phyloP scores from a whole-genome alignment of 2,888 invertebrate genomes.

The Trichogramma evanescens region DNA sequence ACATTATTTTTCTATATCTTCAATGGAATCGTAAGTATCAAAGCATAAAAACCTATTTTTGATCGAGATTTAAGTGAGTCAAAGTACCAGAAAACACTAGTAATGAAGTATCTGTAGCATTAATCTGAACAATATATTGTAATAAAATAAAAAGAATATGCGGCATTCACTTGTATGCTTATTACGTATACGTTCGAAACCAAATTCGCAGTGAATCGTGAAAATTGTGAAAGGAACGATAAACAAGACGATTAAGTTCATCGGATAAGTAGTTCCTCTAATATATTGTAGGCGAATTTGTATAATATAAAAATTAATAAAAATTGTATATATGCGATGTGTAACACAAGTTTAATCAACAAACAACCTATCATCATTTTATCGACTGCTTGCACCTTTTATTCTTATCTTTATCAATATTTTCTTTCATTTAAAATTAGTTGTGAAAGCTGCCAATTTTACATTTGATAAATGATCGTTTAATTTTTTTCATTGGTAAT shows the following conservation, averaged over 20 bases:
- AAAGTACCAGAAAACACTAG: neutral
- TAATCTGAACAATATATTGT: neutral
- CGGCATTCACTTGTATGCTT: conserved; percentile 21
- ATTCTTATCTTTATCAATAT: no score
- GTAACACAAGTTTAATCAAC: no score
- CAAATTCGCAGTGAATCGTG: conserved; percentile 44
- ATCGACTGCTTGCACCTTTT: no score
- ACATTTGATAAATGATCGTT: no score
- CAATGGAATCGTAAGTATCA: neutral
- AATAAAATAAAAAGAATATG: neutral
- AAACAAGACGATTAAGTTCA: conserved; percentile 32
- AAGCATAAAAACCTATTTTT: conserved; percentile 11
- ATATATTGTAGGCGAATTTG: conserved; percentile 42
- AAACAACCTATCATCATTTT: no score
- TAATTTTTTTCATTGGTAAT: no score
- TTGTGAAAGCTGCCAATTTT: no score
- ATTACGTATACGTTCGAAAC: conserved; percentile 32
- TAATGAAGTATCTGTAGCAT: neutral
- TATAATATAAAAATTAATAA: conserved; percentile 40
- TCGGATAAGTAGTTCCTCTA: conserved; percentile 39
- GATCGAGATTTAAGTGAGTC: neutral
- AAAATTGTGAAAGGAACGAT: conserved; percentile 27
- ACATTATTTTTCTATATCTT: conserved; percentile 20
- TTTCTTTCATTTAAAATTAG: no score
- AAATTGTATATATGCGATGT: conserved; percentile 35